Conservation (phyloP, 2,113 vertebrate genomes). For the Atlantisia rogersi region DNA sequence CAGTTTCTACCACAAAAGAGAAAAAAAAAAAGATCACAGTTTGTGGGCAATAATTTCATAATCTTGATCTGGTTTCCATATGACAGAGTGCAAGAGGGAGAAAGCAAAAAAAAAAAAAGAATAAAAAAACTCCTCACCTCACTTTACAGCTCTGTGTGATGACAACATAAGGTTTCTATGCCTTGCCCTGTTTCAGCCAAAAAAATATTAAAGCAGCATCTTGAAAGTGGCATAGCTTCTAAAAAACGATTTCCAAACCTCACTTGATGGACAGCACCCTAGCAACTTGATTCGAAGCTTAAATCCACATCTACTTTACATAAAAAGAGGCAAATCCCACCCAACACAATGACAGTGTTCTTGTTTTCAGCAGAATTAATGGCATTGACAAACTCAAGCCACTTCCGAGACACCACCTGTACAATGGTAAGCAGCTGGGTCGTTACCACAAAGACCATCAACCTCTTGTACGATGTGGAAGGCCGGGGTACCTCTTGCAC, state of each 20-base stretch:
- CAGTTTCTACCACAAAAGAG: conserved; percentile 61
- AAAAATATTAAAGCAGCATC: conserved; percentile 58
- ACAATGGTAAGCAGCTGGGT: background rate
- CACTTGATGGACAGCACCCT: conserved; percentile 32
- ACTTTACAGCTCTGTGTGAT: conserved; percentile 29
- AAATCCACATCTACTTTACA: conserved; percentile 13
- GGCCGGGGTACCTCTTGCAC: background rate
- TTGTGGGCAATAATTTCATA: conserved; percentile 66
- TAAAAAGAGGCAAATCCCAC: background rate
- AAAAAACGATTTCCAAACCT: conserved; percentile 16
- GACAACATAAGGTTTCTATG: conserved; percentile 54
- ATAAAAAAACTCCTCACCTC: background rate
- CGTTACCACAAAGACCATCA: background rate
- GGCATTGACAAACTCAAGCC: background rate
- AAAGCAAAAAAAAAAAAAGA: background rate
- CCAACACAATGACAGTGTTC: background rate
- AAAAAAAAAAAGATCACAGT: conserved; percentile 61
- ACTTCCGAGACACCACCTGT: background rate
- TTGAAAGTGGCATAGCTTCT: conserved; percentile 51
- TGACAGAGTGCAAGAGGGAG: conserved; percentile 56
- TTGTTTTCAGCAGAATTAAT: background rate
- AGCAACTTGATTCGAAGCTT: background rate
- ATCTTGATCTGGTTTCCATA: conserved; percentile 68
- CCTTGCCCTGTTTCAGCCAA: conserved; percentile 60
- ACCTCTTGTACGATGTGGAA: background rate